A percentile compares a stretch with the other conserved stretches of the same genome.
These are phyloP conservation scores for Agrochola macilenta DNA, from an alignment of 2,888 invertebrate genomes.

Conservation along the genomic window DNA sequence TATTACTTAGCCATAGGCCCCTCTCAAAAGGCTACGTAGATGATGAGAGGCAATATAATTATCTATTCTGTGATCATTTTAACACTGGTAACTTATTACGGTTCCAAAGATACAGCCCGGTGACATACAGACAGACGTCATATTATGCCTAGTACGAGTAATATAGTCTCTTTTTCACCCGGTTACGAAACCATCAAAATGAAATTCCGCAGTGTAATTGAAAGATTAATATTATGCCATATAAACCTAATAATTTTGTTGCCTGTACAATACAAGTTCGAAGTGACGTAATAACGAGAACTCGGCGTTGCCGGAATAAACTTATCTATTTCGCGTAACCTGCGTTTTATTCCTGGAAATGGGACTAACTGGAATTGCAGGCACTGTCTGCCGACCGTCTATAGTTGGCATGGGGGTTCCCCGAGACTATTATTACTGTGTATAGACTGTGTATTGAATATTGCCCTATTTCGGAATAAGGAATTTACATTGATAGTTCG, in stretches of 20 bases:
- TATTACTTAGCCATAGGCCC: no score
- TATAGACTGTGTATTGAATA: not conserved
- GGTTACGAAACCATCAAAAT: no score
- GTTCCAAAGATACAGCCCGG: not conserved
- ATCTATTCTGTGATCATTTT: not conserved
- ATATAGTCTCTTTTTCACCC: no score
- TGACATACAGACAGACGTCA: not conserved
- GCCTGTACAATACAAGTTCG: not conserved
- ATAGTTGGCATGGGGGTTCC: slow-evolving; percentile 1
- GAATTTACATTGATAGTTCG: not conserved
- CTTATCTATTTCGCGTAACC: not conserved
- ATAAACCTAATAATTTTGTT: not conserved
- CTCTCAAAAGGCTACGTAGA: no score
- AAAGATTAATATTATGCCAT: not conserved
- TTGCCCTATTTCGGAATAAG: not conserved
- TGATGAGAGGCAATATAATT: no score
- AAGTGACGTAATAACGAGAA: not conserved
- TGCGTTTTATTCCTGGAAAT: slow-evolving; percentile 37
- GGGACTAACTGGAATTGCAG: slow-evolving; percentile 7
- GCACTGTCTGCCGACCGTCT: slow-evolving; percentile 35
- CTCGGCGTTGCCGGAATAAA: slow-evolving; percentile 10
- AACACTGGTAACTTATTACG: not conserved
- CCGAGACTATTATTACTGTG: not conserved
- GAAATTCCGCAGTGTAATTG: not conserved
- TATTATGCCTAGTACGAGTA: not conserved